Percentiles rank a stretch among this genome's conserved stretches.
Evolutionary conservation across 2,113 vertebrate genomes (phyloP).

Genomic region (Psophia crepitans): DNA sequence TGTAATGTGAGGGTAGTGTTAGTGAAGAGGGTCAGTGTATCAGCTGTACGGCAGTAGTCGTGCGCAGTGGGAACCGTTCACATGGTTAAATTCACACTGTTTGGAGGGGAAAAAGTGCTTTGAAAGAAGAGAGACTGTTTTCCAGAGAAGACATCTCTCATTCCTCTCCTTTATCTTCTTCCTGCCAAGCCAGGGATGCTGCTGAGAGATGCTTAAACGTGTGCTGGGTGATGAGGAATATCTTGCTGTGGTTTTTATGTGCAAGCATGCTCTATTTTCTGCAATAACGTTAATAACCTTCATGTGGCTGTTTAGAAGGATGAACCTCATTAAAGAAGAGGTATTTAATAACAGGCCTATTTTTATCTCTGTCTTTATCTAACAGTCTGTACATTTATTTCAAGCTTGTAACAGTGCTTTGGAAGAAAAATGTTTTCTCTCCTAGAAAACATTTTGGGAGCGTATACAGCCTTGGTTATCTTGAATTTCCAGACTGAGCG

Average conservation of each 20-base stretch:
- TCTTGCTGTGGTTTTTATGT: not conserved
- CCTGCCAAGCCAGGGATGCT: not conserved
- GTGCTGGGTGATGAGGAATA: conserved; percentile 14
- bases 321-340: conserved; percentile 54
- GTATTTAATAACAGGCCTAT: conserved; percentile 54
- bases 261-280: conserved; percentile 1
- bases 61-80: not conserved
- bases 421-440: conserved; percentile 32
- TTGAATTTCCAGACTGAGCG: not conserved
- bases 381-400: conserved; percentile 31
- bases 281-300: conserved; percentile 29
- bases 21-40: not conserved
- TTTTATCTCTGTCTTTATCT: conserved; percentile 62
- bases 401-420: conserved; percentile 15
- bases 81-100: not conserved
- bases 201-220: not conserved
- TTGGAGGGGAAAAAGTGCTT: not conserved
- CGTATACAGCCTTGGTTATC: not conserved
- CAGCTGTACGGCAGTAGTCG: not conserved
- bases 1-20: not conserved
- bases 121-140: not conserved
- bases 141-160: not conserved
- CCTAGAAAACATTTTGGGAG: not conserved
- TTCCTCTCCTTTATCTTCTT: conserved; percentile 7
- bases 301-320: conserved; percentile 21